phyloP scores from a whole-genome alignment of 1,140 invertebrate species.

The Aphis craccivora region DNA sequence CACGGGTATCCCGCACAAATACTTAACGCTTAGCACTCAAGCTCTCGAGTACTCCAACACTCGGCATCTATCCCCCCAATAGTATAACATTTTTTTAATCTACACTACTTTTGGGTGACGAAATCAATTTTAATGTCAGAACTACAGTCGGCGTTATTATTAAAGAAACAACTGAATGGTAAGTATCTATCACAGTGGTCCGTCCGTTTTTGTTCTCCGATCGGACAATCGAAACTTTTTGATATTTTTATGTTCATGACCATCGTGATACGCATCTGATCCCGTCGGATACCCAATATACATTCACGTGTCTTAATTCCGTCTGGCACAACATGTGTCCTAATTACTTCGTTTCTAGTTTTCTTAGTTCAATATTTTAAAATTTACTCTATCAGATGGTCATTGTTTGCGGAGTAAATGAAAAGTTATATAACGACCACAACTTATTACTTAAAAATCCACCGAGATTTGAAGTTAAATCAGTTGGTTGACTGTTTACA shows the following conservation, averaged over 20 bases:
- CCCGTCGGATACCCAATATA: neutral
- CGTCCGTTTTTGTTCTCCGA: neutral
- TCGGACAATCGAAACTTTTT: neutral
- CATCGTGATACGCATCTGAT: neutral
- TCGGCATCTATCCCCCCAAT: neutral
- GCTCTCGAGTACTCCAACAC: neutral
- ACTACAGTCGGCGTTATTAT: constrained; percentile 91
- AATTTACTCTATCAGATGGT: neutral
- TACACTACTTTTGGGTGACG: neutral
- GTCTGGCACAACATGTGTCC: neutral
- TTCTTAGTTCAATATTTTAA: neutral
- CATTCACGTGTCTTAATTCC: neutral
- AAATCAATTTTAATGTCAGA: constrained; percentile 82
- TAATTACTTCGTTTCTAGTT: neutral
- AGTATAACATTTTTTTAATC: neutral
- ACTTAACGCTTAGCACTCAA: neutral
- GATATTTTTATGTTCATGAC: neutral
- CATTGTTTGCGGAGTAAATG: neutral
- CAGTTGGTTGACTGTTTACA: neutral
- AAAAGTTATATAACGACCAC: neutral
- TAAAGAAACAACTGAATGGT: constrained; percentile 96
- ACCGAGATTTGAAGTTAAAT: neutral
- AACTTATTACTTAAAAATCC: neutral
- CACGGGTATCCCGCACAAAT: neutral
- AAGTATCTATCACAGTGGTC: constrained; percentile 61